A percentile compares a stretch with the other conserved stretches of the same genome.
These are phyloP conservation scores for Thalassarche chlororhynchos DNA, from an alignment of 2,113 vertebrate genomes.

Conservation along the genomic window DNA sequence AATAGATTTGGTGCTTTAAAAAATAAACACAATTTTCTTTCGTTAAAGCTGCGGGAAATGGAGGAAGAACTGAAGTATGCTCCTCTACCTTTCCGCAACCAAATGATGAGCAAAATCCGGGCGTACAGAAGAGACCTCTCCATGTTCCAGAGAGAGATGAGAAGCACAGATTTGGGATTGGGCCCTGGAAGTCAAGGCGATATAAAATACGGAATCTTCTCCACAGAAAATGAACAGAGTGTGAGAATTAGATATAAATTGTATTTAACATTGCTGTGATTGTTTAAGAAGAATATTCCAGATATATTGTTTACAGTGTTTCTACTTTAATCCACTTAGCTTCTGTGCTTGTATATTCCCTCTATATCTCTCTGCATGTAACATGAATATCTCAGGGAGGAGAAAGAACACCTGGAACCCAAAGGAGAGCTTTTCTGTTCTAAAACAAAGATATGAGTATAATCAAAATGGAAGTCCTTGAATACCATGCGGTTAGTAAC, in stretches of 20 bases:
- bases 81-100: conserved; percentile 84
- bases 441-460: neutral
- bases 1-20: neutral
- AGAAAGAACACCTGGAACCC: neutral
- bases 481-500: fast-evolving
- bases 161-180: conserved; percentile 72
- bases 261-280: neutral
- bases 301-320: neutral
- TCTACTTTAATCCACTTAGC: neutral
- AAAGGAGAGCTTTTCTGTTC: neutral
- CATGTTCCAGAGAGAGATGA: conserved; percentile 90
- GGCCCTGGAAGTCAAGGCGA: conserved; percentile 70
- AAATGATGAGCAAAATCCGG: conserved; percentile 89
- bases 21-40: neutral
- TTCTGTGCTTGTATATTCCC: neutral
- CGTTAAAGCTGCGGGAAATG: conserved; percentile 88
- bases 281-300: neutral
- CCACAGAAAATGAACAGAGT: conserved; percentile 86
- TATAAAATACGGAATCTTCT: conserved; percentile 77
- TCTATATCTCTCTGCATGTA: neutral
- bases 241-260: conserved; percentile 72
- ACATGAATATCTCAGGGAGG: neutral
- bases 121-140: conserved; percentile 86
- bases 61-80: conserved; percentile 89
- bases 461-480: neutral